A percentile compares a stretch with the other conserved stretches of the same genome.
Conservation (phyloP, 2,797 vertebrate species). For the Graptemys geographica region DNA sequence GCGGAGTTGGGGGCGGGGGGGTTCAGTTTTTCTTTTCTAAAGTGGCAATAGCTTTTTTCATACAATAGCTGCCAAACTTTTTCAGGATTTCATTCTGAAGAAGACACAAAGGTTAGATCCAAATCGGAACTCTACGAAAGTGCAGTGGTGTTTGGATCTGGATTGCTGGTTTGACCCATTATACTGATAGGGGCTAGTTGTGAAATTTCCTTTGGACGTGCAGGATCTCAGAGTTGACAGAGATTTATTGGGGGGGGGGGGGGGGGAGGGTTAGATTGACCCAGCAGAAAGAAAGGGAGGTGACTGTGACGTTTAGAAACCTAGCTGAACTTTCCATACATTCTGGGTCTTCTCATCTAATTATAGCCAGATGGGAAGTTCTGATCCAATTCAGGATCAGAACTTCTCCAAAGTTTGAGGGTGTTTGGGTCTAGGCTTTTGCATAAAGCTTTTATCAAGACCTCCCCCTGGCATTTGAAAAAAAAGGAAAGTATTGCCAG, state of each 20-base stretch:
- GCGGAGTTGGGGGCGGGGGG: neutral
- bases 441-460: neutral
- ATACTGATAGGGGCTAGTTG: neutral
- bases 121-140: neutral
- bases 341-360: neutral
- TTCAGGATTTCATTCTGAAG: neutral
- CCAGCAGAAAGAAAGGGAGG: neutral
- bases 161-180: neutral
- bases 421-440: neutral
- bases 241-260: neutral
- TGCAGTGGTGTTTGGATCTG: neutral
- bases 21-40: neutral
- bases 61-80: conserved; percentile 9
- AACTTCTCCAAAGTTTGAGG: neutral
- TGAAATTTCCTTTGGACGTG: neutral
- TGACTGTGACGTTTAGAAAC: neutral
- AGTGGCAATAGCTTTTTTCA: neutral
- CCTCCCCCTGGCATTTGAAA: neutral
- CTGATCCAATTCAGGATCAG: neutral
- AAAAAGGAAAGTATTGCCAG: neutral
- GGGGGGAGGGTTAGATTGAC: neutral
- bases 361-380: neutral
- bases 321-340: neutral
- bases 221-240: neutral
- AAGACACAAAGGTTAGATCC: neutral